phyloP scores from a whole-genome alignment of 2,888 invertebrate species.

The Spodoptera littoralis region DNA sequence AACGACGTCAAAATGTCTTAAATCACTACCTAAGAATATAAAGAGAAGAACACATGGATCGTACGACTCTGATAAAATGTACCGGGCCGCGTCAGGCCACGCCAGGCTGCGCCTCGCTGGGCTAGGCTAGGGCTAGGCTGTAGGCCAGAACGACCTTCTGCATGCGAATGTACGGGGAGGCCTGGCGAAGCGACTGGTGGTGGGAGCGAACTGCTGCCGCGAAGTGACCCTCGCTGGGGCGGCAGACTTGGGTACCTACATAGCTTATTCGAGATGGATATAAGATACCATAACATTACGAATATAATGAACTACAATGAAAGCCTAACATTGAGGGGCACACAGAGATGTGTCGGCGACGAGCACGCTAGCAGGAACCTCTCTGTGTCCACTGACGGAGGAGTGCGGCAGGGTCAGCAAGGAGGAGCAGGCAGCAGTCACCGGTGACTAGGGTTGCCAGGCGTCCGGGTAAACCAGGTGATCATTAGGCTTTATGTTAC shows the following conservation, averaged over 20 bases:
- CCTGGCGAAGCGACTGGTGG: no score
- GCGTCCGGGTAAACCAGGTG: no score
- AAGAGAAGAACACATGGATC: constrained; percentile 19
- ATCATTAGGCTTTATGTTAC: no score
- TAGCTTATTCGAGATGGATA: constrained; percentile 46
- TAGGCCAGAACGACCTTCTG: no score
- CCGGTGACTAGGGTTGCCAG: no score
- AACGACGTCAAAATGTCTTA: constrained; percentile 33
- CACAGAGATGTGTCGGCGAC: constrained; percentile 3
- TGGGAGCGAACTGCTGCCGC: no score
- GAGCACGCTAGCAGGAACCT: constrained; percentile 1
- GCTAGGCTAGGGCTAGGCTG: background rate
- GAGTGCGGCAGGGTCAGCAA: no score
- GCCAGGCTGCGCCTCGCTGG: background rate
- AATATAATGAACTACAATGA: constrained; percentile 24
- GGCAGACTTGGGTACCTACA: constrained; percentile 5
- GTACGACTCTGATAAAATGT: background rate
- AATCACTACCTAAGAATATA: constrained; percentile 8
- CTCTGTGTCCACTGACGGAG: no score
- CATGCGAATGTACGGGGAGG: no score
- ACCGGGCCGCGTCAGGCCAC: background rate
- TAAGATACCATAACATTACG: constrained; percentile 10
- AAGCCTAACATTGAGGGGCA: constrained; percentile 24
- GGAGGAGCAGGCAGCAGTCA: no score
- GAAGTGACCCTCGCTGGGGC: background rate